These are phyloP conservation scores for Rana temporaria DNA, from an alignment of 2,113 vertebrate genomes.

Conservation along the genomic window DNA sequence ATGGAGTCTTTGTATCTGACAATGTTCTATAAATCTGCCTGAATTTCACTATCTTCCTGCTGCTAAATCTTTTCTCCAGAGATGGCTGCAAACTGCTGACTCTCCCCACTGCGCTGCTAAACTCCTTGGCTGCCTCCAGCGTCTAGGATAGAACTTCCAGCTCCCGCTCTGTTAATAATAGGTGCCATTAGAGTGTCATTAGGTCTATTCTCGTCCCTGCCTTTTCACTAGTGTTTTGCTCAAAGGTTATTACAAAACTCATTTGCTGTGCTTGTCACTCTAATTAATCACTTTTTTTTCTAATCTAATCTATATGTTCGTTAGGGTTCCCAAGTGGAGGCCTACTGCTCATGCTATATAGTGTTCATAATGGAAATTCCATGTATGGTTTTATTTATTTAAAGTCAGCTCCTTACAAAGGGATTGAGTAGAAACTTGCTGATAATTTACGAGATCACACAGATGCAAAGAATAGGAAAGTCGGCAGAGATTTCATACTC, in stretches of 20 bases:
- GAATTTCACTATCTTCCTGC: neutral
- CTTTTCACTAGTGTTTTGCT: neutral
- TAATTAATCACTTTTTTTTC: conserved; percentile 32
- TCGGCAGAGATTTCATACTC: too few species aligned
- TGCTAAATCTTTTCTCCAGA: neutral
- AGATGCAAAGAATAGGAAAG: too few species aligned
- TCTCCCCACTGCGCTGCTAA: neutral
- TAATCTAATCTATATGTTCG: conserved; percentile 10
- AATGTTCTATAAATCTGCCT: neutral
- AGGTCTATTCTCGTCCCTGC: conserved; percentile 1
- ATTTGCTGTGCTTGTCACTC: conserved; percentile 23
- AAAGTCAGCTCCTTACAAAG: too few species aligned
- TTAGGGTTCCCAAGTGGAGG: too few species aligned
- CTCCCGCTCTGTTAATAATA: conserved; percentile 7
- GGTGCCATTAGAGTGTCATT: conserved; percentile 20
- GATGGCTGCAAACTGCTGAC: conserved; percentile 10
- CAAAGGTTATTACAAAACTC: conserved; percentile 19
- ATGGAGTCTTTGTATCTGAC: neutral
- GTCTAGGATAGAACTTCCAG: neutral
- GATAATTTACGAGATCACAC: too few species aligned
- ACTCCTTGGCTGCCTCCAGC: conserved; percentile 11
- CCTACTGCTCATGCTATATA: too few species aligned
- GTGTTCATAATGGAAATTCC: too few species aligned
- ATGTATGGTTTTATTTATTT: too few species aligned
- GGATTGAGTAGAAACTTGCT: too few species aligned